Conservation (phyloP, 2,888 invertebrate species). For the Mythimna lalbum region DNA sequence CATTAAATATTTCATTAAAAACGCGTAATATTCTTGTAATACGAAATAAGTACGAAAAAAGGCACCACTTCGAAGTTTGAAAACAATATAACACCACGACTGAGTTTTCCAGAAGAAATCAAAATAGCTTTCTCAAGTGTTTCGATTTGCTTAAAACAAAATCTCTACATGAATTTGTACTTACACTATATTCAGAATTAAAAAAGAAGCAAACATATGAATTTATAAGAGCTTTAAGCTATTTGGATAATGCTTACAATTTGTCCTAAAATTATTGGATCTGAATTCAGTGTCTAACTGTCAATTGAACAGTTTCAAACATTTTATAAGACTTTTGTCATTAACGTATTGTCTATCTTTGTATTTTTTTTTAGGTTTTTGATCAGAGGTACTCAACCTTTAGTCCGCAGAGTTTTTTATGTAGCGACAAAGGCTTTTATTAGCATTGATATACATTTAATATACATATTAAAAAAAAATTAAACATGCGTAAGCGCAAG, state of each 20-base stretch:
- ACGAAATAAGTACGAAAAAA: background rate
- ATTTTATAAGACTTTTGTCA: conserved; percentile 15
- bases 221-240: conserved; percentile 48
- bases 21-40: conserved; percentile 1
- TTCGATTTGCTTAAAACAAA: conserved; percentile 1
- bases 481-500: too few species aligned
- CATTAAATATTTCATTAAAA: too few species aligned
- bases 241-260: background rate
- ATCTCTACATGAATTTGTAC: conserved; percentile 10
- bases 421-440: too few species aligned
- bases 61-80: background rate
- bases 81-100: background rate
- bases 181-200: background rate
- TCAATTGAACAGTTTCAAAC: conserved; percentile 9
- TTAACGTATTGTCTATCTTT: background rate
- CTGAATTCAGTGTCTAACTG: conserved; percentile 22
- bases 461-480: too few species aligned
- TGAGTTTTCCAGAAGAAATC: background rate
- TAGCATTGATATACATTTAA: too few species aligned
- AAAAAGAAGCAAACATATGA: conserved; percentile 15
- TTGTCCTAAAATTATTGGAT: conserved; percentile 13
- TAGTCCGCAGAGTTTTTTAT: background rate
- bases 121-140: background rate
- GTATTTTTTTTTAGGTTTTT: background rate
- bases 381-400: background rate